Evolutionary conservation across 2,113 vertebrate genomes (phyloP).

Genomic region (Abramis brama): DNA sequence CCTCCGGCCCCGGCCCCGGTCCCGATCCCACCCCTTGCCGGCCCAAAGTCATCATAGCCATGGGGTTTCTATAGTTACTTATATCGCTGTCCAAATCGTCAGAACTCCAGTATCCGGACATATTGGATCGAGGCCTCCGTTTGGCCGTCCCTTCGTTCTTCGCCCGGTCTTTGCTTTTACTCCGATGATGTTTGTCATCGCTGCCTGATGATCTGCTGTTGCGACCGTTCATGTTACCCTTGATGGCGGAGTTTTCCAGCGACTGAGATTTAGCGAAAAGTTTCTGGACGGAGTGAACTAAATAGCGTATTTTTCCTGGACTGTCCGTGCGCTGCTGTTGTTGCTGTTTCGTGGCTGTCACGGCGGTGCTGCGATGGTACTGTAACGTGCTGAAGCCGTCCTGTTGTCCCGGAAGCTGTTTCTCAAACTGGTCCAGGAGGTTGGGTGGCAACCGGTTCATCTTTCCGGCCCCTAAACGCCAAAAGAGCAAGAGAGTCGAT

Average conservation of each 20-base stretch:
- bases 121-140: conserved; percentile 90
- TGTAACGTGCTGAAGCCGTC: conserved; percentile 98
- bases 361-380: conserved; percentile 84
- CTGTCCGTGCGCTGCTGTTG: conserved; percentile 96
- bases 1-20: conserved; percentile 52
- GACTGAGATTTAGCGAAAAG: conserved; percentile 90
- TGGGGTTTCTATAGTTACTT: conserved; percentile 88
- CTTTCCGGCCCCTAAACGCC: conserved; percentile 76
- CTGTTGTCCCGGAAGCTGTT: conserved; percentile 89
- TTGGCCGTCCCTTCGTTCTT: conserved; percentile 90
- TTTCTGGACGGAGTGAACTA: conserved; percentile 95
- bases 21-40: conserved; percentile 60
- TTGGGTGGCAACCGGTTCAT: conserved; percentile 89
- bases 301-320: conserved; percentile 94
- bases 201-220: conserved; percentile 67
- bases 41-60: conserved; percentile 92
- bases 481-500: neutral
- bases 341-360: conserved; percentile 76
- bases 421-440: conserved; percentile 96
- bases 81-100: conserved; percentile 92
- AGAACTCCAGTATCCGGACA: conserved; percentile 98
- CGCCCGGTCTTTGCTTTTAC: conserved; percentile 95
- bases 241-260: conserved; percentile 84
- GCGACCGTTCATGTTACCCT: conserved; percentile 87
- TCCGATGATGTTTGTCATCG: conserved; percentile 90